phyloP scores from a whole-genome alignment of 2,888 invertebrate species.

The Dilophus febrilis region DNA sequence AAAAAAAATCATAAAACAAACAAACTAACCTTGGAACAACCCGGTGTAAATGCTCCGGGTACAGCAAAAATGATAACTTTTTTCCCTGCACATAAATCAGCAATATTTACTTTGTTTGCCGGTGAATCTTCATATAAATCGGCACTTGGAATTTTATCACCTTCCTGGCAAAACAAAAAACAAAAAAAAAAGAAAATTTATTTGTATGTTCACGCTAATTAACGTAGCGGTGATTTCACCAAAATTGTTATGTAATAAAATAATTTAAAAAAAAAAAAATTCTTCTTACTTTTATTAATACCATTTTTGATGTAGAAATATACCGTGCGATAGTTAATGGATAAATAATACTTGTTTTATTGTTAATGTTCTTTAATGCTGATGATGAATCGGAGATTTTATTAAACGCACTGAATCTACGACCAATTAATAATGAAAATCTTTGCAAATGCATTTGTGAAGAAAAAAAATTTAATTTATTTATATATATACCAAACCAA shows the following conservation, averaged over 20 bases:
- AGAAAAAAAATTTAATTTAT: no score
- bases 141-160: constrained; percentile 60
- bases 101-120: constrained; percentile 66
- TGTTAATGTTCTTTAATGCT: no score
- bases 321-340: not conserved
- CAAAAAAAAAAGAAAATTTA: no score
- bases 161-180: constrained; percentile 45
- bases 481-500: no score
- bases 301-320: constrained; percentile 24
- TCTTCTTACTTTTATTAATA: constrained; percentile 21
- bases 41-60: constrained; percentile 90
- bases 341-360: no score
- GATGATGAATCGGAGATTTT: no score
- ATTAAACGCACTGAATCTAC: not conserved
- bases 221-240: no score
- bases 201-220: no score
- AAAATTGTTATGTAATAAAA: not conserved
- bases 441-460: no score
- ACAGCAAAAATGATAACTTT: constrained; percentile 80
- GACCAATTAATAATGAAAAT: not conserved
- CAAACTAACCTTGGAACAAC: constrained; percentile 58
- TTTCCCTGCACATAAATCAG: constrained; percentile 53
- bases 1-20: no score
- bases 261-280: not conserved
- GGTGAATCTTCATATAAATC: constrained; percentile 76